Percentiles rank a stretch among this genome's conserved stretches.
phyloP scores from a whole-genome alignment of 2,888 invertebrate species.

The Lamellibrachia columna region DNA sequence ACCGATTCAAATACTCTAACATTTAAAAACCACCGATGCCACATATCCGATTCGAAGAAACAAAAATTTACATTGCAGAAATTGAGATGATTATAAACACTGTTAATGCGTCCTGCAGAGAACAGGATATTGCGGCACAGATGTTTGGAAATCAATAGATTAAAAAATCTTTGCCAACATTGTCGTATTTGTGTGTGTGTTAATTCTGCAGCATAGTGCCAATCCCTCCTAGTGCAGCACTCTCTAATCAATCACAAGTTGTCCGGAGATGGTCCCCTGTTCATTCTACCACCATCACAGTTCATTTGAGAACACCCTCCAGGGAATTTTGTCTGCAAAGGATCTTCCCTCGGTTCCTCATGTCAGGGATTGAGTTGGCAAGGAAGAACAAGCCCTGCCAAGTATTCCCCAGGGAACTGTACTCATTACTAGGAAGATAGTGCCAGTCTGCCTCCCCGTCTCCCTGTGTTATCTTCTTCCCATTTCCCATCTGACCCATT shows the following conservation, averaged over 20 bases:
- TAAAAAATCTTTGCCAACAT: neutral
- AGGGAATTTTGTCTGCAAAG: neutral
- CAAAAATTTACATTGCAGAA: neutral
- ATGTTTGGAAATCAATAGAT: conserved; percentile 1
- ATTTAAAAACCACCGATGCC: neutral
- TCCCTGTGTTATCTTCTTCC: neutral
- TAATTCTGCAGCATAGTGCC: neutral
- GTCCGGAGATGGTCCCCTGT: neutral
- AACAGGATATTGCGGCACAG: conserved; percentile 5
- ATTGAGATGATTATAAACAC: neutral
- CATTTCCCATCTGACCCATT: neutral
- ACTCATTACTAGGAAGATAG: neutral
- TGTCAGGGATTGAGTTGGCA: neutral
- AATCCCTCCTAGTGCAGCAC: neutral
- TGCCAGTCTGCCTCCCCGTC: neutral
- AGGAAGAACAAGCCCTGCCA: neutral
- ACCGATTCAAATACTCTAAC: neutral
- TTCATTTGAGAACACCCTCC: neutral
- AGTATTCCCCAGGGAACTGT: neutral
- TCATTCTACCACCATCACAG: neutral
- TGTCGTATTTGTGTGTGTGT: neutral
- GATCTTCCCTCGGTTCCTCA: neutral
- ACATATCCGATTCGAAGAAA: neutral
- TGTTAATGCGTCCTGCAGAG: neutral
- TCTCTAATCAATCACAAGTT: neutral